Conservation (phyloP, 64 coral and sea anemone species). For the Anthopleura sola region DNA sequence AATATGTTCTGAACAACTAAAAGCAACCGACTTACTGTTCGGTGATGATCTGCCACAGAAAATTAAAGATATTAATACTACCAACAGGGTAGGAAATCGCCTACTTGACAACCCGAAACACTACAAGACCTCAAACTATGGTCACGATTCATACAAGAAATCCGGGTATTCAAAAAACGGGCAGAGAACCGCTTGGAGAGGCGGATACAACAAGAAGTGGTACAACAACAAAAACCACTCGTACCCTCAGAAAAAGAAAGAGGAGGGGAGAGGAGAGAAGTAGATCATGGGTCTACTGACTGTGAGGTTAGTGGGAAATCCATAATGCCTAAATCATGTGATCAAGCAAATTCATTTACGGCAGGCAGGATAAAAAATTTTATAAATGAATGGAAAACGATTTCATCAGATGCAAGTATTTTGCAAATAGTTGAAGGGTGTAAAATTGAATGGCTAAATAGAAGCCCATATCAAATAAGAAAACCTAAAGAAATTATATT, state of each 20-base stretch:
- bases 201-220: neutral
- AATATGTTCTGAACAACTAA: conserved; percentile 33
- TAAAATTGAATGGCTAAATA: conserved; percentile 7
- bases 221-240: neutral
- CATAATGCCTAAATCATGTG: neutral
- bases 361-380: conserved; percentile 30
- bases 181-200: conserved; percentile 15
- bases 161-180: conserved; percentile 39
- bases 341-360: conserved; percentile 32
- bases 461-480: neutral
- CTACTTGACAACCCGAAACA: conserved; percentile 19
- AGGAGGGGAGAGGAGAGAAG: conserved; percentile 37
- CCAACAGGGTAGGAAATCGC: conserved; percentile 35
- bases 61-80: conserved; percentile 51
- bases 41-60: conserved; percentile 51
- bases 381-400: conserved; percentile 19
- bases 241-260: conserved; percentile 6
- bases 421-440: conserved; percentile 17
- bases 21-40: conserved; percentile 36
- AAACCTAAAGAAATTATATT: conserved; percentile 16
- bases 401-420: conserved; percentile 15
- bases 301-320: conserved; percentile 8
- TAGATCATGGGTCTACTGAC: neutral
- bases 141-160: conserved; percentile 6
- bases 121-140: neutral